Evolutionary conservation across 2,113 vertebrate species (phyloP).

Genomic region (Meleagris gallopavo): DNA sequence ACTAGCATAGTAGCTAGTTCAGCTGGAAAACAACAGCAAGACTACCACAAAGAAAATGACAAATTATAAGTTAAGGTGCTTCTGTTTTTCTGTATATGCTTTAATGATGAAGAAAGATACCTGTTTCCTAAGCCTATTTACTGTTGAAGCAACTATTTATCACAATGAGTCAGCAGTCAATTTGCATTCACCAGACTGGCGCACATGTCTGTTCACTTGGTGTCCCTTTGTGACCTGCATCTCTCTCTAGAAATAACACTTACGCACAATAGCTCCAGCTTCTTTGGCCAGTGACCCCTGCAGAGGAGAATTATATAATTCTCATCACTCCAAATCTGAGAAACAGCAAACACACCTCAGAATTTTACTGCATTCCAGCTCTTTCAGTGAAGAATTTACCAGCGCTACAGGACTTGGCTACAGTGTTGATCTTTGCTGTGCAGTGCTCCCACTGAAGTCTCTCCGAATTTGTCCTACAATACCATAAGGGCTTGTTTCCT

Average conservation of each 20-base stretch:
- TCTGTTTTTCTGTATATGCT: neutral
- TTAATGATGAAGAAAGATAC: neutral
- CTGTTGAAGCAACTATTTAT: neutral
- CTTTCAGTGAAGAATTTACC: neutral
- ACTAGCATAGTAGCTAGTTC: neutral
- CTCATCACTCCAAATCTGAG: neutral
- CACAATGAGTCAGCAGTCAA: neutral
- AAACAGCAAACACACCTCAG: neutral
- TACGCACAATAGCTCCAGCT: neutral
- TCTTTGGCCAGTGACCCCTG: neutral
- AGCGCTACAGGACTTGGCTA: neutral
- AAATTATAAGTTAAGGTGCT: neutral
- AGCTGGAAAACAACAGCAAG: neutral
- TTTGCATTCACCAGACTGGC: neutral
- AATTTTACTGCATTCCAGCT: neutral
- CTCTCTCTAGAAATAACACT: neutral
- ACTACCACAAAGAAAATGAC: neutral
- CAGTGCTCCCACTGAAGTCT: neutral
- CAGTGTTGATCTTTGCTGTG: neutral
- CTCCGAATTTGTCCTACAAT: neutral
- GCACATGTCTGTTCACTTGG: neutral
- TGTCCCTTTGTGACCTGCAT: neutral
- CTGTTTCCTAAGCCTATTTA: neutral
- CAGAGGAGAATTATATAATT: neutral
- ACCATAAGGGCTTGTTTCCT: neutral